Evolutionary conservation across 2,113 vertebrate species (phyloP), one percentile per base, ranked within the genome.

Genomic region (Petromus typicus): DNA sequence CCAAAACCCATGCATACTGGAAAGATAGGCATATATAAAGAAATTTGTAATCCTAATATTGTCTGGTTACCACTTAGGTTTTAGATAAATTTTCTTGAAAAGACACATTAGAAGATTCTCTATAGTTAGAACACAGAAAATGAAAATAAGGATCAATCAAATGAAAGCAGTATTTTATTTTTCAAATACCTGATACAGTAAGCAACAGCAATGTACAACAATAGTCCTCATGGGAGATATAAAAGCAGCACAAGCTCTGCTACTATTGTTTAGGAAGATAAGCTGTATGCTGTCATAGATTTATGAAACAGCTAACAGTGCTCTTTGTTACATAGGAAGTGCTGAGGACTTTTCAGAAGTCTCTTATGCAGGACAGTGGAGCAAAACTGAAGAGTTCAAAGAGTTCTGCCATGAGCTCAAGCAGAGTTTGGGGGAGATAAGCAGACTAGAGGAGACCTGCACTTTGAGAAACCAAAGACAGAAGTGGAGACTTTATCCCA

Each of bases 41-140:
- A 95, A 63, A 57, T 23, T 30, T 64, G 34, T 85, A 37, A 93
- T 79, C 66, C n/a, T 90, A n/a, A 18, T 48, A 54, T 79, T 76
- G 25, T 91, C 12, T 64, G 11, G 56, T 86, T 37, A 69, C 20
- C 40, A 88, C n/a, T 82, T 80, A 76, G 64, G n/a, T 64, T 90
- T 94, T 48, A 92, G 64, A 94, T 61, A 80, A 23, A 75, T 63
- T 81, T 64, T 43, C 51, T 84, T 81, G 75, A 48, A 88, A 95
- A 84, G 17, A 9, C 40, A 86, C 81, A 87, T 82, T 25, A 86
- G 10, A 93, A 67, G 43, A 0, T 73, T 87, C 25, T 54, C 57
- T 43, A 34, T 30, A 87, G 17, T 27, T 57, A 81, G 63, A 87
- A 54, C 32, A 84, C 14, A 48, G 59, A 93, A 59, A 81, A 27